Evolutionary conservation across 2,888 invertebrate species (phyloP).

Genomic region (Dioctria rufipes): DNA sequence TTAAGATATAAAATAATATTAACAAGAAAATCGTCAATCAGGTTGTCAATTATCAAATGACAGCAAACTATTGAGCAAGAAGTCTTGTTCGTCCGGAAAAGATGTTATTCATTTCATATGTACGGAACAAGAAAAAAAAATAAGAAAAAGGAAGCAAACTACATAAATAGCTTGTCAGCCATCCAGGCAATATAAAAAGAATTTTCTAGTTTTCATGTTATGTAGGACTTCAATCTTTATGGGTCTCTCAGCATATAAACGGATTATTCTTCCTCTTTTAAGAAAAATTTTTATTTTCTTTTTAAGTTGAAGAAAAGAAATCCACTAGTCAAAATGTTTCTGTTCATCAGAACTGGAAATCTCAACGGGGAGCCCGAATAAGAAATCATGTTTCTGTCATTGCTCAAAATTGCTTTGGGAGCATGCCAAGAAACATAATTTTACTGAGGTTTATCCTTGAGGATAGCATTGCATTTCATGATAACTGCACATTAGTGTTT

Average conservation of each 20-base stretch:
- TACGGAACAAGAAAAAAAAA: too few relatives aligned
- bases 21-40: too few relatives aligned
- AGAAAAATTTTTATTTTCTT: not conserved
- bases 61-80: too few relatives aligned
- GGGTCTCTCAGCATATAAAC: constrained; percentile 20
- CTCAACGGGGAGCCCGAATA: constrained; percentile 21
- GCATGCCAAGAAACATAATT: constrained; percentile 37
- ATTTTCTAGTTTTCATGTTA: constrained; percentile 38
- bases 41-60: too few relatives aligned
- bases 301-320: not conserved
- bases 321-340: constrained; percentile 36
- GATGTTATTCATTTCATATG: too few relatives aligned
- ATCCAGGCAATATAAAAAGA: constrained; percentile 16
- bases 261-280: not conserved
- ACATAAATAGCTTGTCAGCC: constrained; percentile 14
- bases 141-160: too few relatives aligned
- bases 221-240: constrained; percentile 37
- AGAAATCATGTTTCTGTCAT: constrained; percentile 44
- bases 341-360: constrained; percentile 33
- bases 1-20: too few relatives aligned
- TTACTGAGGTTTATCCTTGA: constrained; percentile 21
- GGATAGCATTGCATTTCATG: constrained; percentile 5
- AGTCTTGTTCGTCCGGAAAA: too few relatives aligned
- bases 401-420: constrained; percentile 47
- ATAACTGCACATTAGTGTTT: not conserved